Evolutionary conservation across 2,113 vertebrate genomes (phyloP).

Genomic region (Ellobius talpinus): DNA sequence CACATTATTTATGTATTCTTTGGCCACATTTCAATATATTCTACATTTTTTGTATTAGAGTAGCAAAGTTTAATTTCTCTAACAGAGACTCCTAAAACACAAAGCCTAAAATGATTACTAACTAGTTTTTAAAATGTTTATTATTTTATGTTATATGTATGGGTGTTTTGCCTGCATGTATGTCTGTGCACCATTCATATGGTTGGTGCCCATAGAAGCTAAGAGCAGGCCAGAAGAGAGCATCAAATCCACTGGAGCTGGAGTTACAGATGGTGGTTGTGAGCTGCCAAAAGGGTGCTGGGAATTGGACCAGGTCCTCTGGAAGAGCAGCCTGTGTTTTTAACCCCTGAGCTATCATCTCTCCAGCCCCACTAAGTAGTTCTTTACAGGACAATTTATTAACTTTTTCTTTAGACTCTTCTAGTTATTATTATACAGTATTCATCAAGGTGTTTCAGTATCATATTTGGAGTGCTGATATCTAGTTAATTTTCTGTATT

Average conservation of each 20-base stretch:
- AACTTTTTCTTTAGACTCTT: neutral
- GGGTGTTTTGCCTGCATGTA: neutral
- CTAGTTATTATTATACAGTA: neutral
- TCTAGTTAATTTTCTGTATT: slow-evolving; percentile 19
- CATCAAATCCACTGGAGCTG: neutral
- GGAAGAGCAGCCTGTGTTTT: neutral
- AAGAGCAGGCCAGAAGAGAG: neutral
- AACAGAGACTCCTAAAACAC: neutral
- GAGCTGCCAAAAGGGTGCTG: neutral
- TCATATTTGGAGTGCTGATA: neutral
- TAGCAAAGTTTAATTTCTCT: slow-evolving; percentile 24
- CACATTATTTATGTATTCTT: neutral
- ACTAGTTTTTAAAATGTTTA: neutral
- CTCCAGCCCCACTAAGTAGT: neutral
- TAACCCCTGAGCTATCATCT: neutral
- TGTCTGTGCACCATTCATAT: neutral
- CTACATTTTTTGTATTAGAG: neutral
- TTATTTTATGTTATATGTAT: neutral
- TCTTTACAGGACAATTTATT: neutral
- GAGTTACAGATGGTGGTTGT: neutral
- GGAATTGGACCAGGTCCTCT: neutral
- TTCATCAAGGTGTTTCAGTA: neutral
- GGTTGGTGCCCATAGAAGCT: neutral
- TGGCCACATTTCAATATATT: neutral
- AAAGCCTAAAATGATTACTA: slow-evolving; percentile 57